Conservation (phyloP, 37 sponge, comb jelly and placozoan species). For the Cliona cf. orientalis region DNA sequence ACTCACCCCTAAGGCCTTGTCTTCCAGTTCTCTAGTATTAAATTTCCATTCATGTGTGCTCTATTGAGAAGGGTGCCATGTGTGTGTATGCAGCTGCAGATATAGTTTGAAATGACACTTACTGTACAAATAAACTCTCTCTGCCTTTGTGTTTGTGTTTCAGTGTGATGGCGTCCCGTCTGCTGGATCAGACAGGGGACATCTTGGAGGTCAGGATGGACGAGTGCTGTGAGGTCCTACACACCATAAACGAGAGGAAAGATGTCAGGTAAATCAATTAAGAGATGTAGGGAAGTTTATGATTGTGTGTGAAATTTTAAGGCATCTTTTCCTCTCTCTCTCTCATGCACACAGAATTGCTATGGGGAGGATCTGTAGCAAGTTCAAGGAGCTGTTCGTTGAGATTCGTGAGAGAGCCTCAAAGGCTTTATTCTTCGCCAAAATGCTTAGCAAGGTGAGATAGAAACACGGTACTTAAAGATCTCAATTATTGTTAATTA, state of each 20-base stretch:
- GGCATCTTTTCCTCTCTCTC: not conserved
- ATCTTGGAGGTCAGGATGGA: slow-evolving; percentile 41
- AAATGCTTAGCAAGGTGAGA: slow-evolving; percentile 62
- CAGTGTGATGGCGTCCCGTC: slow-evolving; percentile 69
- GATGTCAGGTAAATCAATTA: too few relatives aligned
- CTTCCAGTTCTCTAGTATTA: too few relatives aligned
- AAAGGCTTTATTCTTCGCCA: slow-evolving; percentile 79
- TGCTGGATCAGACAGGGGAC: slow-evolving; percentile 66
- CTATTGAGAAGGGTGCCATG: not conserved
- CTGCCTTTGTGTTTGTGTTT: too few relatives aligned
- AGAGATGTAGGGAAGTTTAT: not conserved
- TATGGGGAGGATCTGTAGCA: too few relatives aligned
- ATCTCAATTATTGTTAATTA: not conserved
- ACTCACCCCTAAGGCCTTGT: too few relatives aligned
- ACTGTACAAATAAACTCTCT: not conserved
- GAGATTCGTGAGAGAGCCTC: slow-evolving; percentile 65
- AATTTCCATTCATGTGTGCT: not conserved
- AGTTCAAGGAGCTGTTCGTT: slow-evolving; percentile 65
- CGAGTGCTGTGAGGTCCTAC: slow-evolving; percentile 37
- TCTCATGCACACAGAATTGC: not conserved
- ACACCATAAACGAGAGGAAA: not conserved
- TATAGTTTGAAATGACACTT: not conserved
- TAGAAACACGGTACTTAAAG: not conserved
- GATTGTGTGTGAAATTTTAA: not conserved
- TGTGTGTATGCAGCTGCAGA: slow-evolving; percentile 9